Base-by-base conservation (phyloP, 2,113 vertebrate species). In the human (Homo sapiens) region DNA sequence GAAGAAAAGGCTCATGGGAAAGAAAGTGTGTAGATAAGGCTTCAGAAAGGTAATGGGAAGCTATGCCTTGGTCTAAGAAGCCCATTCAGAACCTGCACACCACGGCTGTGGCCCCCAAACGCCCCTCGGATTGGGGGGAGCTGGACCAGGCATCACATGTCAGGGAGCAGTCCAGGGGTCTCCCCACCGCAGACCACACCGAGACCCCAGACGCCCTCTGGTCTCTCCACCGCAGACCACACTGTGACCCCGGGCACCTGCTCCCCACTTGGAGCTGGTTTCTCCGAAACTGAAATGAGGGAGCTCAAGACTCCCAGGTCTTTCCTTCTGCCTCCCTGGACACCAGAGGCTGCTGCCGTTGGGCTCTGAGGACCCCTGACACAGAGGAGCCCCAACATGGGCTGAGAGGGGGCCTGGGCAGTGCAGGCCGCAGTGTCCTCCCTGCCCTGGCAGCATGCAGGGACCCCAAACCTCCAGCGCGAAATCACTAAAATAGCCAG, bases 401-500 rank as follows among this genome's bases (percentile, higher is more conserved):
- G 43, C 27, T 0, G 2, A 3, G 0, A 0, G 1, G 59, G 6
- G 61, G 10, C 27, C 43, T 1, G 3, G n/a, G 27, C 27, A 8
- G 32, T 8, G 25, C 57, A 11, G 35, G 30, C 5, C 10, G 10
- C 1, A 16, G 72, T 0, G 0, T 6, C 38, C 22, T 52, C 48
- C 6, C 55, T 1, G 30, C n/a, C 30, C 30, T 3, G 5, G 72
- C 18, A 5, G 43, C 57, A 2, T 1, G 0, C 92, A 25, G 48
- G 82, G 92, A 48, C 92, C 91, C 66, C 0, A 3, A 38, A 76
- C 18, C 82, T 25, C n/a, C 27, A 55, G 66, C 18, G 0, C 40
- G 0, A 6, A 84, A 32, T 96, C 94, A 23, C 95, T 90, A 97
- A 98, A 98, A 97, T 98, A 98, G 97, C 98, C 98, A 12, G 40